Percentiles rank a stretch among this genome's conserved stretches.
phyloP scores from a whole-genome alignment of 2,113 vertebrate species.

The Ondatra zibethicus region DNA sequence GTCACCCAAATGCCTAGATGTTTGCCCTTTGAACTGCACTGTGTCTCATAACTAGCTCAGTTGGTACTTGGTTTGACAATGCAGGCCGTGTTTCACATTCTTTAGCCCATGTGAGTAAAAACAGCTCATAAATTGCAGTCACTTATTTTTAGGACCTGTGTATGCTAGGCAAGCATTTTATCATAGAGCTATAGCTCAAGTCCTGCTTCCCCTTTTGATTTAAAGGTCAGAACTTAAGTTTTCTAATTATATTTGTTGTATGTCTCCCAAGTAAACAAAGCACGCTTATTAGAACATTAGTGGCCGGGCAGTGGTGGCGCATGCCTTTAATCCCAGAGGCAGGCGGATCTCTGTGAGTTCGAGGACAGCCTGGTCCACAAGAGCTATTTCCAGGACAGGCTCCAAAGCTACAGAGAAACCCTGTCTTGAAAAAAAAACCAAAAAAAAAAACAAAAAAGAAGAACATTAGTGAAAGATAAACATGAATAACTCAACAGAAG shows the following conservation, averaged over 20 bases:
- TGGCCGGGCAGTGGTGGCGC: too few species aligned
- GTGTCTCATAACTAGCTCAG: background rate
- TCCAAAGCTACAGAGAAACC: too few species aligned
- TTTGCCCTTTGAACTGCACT: background rate
- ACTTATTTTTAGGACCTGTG: background rate
- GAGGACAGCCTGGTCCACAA: too few species aligned
- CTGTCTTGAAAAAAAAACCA: too few species aligned
- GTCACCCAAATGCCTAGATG: background rate
- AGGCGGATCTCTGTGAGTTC: too few species aligned
- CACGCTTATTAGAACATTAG: background rate
- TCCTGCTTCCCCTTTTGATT: background rate
- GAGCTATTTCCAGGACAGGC: too few species aligned
- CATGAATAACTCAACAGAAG: background rate
- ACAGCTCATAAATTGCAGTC: background rate
- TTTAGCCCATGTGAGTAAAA: background rate
- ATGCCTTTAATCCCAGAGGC: too few species aligned
- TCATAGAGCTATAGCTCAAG: background rate
- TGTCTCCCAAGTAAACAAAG: background rate
- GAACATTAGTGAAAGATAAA: background rate
- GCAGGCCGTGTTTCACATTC: background rate
- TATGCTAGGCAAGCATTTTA: background rate
- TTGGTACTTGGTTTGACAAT: background rate
- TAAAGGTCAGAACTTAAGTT: background rate
- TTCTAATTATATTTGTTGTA: background rate
- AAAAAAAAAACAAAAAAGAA: too few species aligned